Conservation (phyloP, 2,888 invertebrate genomes). For the Druceiella hillmani region DNA sequence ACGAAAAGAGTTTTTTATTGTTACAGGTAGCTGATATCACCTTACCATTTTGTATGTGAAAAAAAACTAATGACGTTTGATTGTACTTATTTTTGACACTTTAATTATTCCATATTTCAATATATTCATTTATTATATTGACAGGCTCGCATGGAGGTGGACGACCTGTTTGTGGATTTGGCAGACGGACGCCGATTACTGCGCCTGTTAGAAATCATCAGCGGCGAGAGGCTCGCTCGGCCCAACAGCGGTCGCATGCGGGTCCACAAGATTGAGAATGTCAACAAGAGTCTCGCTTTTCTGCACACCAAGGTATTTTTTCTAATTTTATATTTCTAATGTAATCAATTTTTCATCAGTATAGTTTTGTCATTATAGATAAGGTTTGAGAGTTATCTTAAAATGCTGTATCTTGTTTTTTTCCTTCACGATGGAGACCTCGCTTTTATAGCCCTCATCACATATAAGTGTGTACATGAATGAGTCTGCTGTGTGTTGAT, state of each 20-base stretch:
- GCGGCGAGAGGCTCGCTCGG: constrained; percentile 93
- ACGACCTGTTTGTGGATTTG: constrained; percentile 93
- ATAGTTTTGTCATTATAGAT: neutral
- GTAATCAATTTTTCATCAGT: neutral
- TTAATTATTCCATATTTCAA: too few species aligned
- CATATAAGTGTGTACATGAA: too few species aligned
- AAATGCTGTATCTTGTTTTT: too few species aligned
- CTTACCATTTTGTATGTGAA: too few species aligned
- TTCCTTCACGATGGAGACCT: too few species aligned
- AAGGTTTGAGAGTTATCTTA: neutral
- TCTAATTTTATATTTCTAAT: neutral
- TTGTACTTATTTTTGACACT: too few species aligned
- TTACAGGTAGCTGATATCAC: too few species aligned
- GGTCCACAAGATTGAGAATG: constrained; percentile 98
- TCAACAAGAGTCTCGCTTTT: constrained; percentile 95
- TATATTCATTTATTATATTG: constrained; percentile 13
- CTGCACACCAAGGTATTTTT: constrained; percentile 80
- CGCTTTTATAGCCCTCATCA: too few species aligned
- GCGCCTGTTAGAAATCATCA: constrained; percentile 91
- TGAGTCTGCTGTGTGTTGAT: too few species aligned
- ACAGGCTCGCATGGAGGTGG: constrained; percentile 96
- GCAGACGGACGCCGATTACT: constrained; percentile 84
- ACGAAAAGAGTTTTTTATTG: too few species aligned
- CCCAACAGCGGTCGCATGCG: constrained; percentile 95
- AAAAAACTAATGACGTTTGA: too few species aligned